These are phyloP conservation scores for Serripes groenlandicus DNA, from an alignment of 2,888 invertebrate genomes.

Conservation along the genomic window DNA sequence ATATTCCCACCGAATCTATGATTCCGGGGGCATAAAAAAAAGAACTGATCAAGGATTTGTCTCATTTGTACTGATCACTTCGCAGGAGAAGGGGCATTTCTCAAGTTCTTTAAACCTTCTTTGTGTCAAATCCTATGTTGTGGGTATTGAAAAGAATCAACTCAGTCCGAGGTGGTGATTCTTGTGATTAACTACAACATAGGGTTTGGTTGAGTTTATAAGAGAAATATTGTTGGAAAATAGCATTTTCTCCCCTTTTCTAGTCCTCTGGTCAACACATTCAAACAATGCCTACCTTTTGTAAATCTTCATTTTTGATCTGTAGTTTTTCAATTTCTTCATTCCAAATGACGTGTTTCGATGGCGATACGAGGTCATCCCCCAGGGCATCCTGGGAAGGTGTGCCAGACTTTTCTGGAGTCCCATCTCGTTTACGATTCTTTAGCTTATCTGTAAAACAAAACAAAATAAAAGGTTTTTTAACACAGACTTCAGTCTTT, in stretches of 20 bases:
- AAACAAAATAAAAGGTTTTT: background rate
- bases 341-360: constrained; percentile 83
- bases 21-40: too few species aligned
- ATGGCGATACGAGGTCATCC: constrained; percentile 74
- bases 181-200: too few species aligned
- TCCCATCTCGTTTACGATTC: constrained; percentile 81
- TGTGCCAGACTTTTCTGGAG: constrained; percentile 84
- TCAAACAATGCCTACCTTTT: constrained; percentile 74
- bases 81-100: too few species aligned
- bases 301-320: constrained; percentile 85
- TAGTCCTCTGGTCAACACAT: background rate
- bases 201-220: background rate
- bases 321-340: constrained; percentile 85
- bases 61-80: too few species aligned
- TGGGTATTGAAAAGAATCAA: too few species aligned
- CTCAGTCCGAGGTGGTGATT: too few species aligned
- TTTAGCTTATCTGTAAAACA: constrained; percentile 79
- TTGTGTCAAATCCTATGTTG: too few species aligned
- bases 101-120: too few species aligned
- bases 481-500: too few species aligned
- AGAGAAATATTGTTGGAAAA: background rate
- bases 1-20: too few species aligned
- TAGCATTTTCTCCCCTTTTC: background rate
- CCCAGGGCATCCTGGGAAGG: constrained; percentile 82
- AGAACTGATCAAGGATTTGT: too few species aligned